A percentile compares a stretch with the other conserved stretches of the same genome.
These are phyloP conservation scores for Pomacea maculata DNA, from an alignment of 1,140 invertebrate species.

Conservation along the genomic window DNA sequence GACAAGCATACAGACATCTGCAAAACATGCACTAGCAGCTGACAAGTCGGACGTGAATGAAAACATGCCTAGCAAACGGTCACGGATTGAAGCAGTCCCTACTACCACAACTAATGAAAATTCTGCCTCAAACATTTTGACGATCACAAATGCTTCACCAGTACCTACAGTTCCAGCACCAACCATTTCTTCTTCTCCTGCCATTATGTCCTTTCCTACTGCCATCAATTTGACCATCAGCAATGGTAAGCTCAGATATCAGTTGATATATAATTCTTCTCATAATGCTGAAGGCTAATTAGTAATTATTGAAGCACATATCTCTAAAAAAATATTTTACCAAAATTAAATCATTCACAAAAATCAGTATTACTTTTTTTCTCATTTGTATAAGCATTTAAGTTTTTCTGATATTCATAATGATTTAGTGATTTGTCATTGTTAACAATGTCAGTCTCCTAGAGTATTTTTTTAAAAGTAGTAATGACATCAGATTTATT, in stretches of 20 bases:
- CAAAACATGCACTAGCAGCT: no score
- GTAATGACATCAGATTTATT: no score
- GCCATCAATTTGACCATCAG: conserved; percentile 39
- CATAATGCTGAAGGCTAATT: no score
- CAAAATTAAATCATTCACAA: neutral
- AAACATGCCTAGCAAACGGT: neutral
- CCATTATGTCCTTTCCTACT: conserved; percentile 11
- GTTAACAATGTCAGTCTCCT: no score
- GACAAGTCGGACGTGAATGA: conserved; percentile 12
- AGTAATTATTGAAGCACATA: neutral
- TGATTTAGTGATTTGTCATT: neutral
- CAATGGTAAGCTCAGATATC: conserved; percentile 31
- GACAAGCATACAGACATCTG: neutral
- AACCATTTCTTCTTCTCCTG: neutral
- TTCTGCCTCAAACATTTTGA: neutral
- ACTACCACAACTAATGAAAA: neutral
- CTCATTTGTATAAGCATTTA: neutral
- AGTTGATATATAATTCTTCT: no score
- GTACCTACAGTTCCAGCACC: conserved; percentile 2
- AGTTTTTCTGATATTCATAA: neutral
- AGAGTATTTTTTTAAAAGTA: no score
- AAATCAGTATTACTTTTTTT: neutral
- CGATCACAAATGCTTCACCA: neutral
- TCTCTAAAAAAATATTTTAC: neutral
- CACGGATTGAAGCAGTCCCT: neutral